Conservation (phyloP, 2,888 invertebrate species). For the Leptinotarsa haldemani region DNA sequence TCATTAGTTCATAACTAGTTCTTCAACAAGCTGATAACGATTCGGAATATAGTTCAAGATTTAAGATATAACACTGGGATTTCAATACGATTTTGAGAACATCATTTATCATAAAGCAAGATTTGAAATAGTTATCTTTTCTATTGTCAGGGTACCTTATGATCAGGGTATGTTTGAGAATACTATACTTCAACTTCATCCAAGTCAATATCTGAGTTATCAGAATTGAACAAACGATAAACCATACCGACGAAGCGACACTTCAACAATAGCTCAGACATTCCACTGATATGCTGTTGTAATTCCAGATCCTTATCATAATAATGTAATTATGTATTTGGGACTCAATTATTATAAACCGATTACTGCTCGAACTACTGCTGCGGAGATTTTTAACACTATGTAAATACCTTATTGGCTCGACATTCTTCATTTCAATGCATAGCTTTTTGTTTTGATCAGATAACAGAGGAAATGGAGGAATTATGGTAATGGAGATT, state of each 20-base stretch:
- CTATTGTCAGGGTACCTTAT: too few relatives aligned
- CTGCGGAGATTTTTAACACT: constrained; percentile 38
- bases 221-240: too few relatives aligned
- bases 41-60: too few relatives aligned
- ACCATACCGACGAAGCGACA: background rate
- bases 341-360: constrained; percentile 47
- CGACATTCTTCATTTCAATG: constrained; percentile 45
- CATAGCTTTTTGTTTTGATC: constrained; percentile 48
- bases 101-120: too few relatives aligned
- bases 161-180: too few relatives aligned
- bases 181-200: too few relatives aligned
- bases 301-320: constrained; percentile 27
- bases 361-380: constrained; percentile 37
- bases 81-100: background rate
- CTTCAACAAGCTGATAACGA: too few relatives aligned
- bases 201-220: too few relatives aligned
- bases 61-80: too few relatives aligned
- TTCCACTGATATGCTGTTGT: background rate
- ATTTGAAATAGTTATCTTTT: too few relatives aligned
- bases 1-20: too few relatives aligned
- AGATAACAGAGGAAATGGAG: constrained; percentile 40
- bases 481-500: constrained; percentile 45
- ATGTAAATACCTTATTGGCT: constrained; percentile 42
- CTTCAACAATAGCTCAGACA: background rate
- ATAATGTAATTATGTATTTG: constrained; percentile 38